These are phyloP conservation scores for Pomatorhinus ruficollis DNA, from an alignment of 2,113 vertebrate species.

Conservation along the genomic window DNA sequence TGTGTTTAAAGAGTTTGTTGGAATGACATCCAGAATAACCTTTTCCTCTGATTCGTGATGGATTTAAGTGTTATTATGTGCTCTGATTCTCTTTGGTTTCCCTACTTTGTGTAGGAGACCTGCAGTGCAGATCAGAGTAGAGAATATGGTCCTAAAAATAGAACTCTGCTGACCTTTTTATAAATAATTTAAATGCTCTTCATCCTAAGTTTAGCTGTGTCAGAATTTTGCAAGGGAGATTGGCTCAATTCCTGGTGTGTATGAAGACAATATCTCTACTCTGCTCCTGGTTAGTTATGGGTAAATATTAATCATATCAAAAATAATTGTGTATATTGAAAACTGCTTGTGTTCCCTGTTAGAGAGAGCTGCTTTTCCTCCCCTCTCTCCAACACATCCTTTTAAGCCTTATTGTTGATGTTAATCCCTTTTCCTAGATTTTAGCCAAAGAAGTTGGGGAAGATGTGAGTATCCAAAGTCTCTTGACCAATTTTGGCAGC, in stretches of 20 bases:
- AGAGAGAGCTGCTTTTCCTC: not conserved
- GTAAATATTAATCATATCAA: not conserved
- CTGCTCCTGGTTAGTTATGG: not conserved
- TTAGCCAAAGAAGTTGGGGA: slow-evolving; percentile 89
- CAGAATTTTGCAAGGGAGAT: not conserved
- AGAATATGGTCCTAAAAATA: slow-evolving; percentile 55
- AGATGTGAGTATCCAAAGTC: slow-evolving; percentile 83
- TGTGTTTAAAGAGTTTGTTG: not conserved
- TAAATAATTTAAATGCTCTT: slow-evolving; percentile 63
- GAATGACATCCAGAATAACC: not conserved
- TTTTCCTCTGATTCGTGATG: not conserved
- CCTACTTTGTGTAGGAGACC: slow-evolving; percentile 10
- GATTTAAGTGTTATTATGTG: not conserved
- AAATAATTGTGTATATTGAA: not conserved
- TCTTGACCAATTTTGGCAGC: slow-evolving; percentile 77
- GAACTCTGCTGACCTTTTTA: slow-evolving; percentile 64
- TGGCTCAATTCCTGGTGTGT: not conserved
- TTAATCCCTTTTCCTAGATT: slow-evolving; percentile 72
- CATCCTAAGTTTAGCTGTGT: slow-evolving; percentile 55
- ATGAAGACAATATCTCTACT: not conserved
- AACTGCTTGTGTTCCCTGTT: not conserved
- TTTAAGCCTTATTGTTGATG: not conserved
- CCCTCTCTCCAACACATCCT: accelerated
- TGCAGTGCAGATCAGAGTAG: slow-evolving; percentile 58
- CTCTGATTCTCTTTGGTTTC: slow-evolving; percentile 9